Conservation (phyloP, 2,888 invertebrate genomes). For the Drosophila eohydei region DNA sequence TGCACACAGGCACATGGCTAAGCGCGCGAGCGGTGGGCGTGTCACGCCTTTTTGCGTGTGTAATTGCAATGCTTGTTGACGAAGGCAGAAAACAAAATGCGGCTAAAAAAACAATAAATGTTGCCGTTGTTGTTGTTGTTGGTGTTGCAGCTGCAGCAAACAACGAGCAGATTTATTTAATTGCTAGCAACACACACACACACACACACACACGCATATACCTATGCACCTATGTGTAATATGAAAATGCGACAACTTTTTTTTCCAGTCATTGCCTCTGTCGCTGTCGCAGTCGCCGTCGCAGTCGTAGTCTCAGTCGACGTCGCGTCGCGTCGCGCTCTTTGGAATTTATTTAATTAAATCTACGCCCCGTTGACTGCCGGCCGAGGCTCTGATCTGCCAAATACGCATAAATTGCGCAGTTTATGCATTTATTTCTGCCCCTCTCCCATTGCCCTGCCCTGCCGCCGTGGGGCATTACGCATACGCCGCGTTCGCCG, state of each 20-base stretch:
- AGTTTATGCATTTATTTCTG: conserved; percentile 63
- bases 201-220: conserved; percentile 15
- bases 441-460: not conserved
- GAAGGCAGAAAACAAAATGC: conserved; percentile 30
- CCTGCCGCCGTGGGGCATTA: conserved; percentile 43
- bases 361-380: conserved; percentile 72
- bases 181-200: conserved; percentile 51
- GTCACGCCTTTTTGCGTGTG: conserved; percentile 47
- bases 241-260: conserved; percentile 69
- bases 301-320: conserved; percentile 15
- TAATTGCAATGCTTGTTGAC: conserved; percentile 61
- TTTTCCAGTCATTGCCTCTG: conserved; percentile 17
- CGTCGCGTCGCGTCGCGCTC: conserved; percentile 39
- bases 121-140: conserved; percentile 20
- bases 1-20: conserved; percentile 18
- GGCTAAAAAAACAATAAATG: conserved; percentile 51
- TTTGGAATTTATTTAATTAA: conserved; percentile 81
- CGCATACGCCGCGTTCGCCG: conserved; percentile 56
- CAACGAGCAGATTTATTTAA: conserved; percentile 80
- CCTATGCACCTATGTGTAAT: conserved; percentile 19
- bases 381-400: conserved; percentile 50
- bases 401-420: conserved; percentile 75
- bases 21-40: conserved; percentile 49
- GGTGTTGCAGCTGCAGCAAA: conserved; percentile 51
- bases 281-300: conserved; percentile 8